Conservation (phyloP, 2,113 vertebrate species). For the Cinclus cinclus region DNA sequence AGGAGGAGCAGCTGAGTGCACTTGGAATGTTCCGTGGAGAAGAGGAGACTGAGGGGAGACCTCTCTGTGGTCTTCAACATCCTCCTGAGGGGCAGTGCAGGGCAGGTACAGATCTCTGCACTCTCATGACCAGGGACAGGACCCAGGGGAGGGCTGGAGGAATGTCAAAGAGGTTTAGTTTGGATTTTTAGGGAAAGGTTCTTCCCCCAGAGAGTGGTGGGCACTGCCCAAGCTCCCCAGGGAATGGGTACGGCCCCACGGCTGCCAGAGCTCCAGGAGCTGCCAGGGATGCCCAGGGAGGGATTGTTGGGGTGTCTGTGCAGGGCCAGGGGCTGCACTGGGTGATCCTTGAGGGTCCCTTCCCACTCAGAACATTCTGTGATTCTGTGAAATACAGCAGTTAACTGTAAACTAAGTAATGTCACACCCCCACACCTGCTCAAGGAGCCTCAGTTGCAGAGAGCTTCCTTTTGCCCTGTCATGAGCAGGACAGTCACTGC, state of each 20-base stretch:
- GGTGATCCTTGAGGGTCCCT: accelerated
- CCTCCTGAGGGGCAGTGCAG: neutral
- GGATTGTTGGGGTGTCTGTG: neutral
- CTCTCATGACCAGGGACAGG: neutral
- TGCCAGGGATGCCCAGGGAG: neutral
- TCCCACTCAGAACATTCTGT: no score
- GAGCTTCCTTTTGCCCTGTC: neutral
- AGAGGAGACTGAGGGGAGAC: neutral
- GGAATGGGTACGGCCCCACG: neutral
- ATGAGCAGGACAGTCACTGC: neutral
- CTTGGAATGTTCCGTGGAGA: neutral
- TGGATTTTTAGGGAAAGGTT: accelerated
- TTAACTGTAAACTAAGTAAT: neutral
- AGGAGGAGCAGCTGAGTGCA: neutral
- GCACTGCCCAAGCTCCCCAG: neutral
- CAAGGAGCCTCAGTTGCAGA: neutral
- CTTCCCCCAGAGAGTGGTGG: neutral
- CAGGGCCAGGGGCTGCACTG: accelerated
- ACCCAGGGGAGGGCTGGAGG: accelerated
- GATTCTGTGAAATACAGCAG: neutral
- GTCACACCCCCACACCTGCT: neutral
- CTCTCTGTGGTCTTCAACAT: neutral
- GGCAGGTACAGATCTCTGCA: neutral
- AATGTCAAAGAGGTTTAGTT: accelerated
- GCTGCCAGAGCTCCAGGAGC: neutral